These are phyloP conservation scores for Centrocercus urophasianus DNA, from an alignment of 2,113 vertebrate genomes.

Conservation along the genomic window DNA sequence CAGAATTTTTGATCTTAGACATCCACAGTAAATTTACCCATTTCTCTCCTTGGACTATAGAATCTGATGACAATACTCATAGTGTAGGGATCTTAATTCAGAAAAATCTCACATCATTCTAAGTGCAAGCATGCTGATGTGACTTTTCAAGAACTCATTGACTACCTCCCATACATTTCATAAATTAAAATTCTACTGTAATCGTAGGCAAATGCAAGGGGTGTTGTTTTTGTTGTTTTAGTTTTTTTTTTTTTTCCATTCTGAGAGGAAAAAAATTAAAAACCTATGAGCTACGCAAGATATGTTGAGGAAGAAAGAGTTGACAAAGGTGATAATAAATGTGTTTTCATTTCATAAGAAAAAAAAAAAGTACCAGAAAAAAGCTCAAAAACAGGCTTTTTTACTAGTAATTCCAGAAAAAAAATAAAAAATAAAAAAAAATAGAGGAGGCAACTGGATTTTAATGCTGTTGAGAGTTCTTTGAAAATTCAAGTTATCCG, in stretches of 20 bases:
- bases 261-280: neutral
- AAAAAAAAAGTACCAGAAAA: neutral
- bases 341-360: neutral
- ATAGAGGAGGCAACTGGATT: neutral
- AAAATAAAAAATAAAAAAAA: neutral
- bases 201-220: neutral
- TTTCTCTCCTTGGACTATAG: neutral
- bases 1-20: neutral
- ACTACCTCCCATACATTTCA: neutral
- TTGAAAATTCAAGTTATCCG: neutral
- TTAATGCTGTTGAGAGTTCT: neutral
- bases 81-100: neutral
- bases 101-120: neutral
- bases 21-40: neutral
- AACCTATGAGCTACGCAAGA: neutral
- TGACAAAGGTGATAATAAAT: neutral
- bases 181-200: neutral
- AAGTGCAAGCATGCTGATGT: neutral
- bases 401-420: neutral
- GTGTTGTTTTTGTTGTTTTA: accelerated
- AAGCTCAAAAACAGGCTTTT: neutral
- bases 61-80: neutral
- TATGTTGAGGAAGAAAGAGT: neutral
- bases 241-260: neutral
- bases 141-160: neutral